Evolutionary conservation across 2,113 vertebrate genomes (phyloP).

Genomic region (Haemorhous mexicanus): DNA sequence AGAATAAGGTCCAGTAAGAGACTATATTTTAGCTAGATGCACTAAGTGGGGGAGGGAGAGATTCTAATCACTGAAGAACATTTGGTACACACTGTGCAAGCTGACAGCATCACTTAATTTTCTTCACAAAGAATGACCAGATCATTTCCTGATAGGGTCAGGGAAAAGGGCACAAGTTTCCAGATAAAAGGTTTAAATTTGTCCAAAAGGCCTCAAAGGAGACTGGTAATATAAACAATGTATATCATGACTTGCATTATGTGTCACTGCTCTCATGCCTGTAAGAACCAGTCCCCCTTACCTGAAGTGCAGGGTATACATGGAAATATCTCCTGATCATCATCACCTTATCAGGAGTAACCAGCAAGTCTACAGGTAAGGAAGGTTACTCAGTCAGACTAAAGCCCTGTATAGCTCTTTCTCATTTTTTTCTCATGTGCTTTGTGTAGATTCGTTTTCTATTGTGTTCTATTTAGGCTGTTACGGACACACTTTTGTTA

Average conservation of each 20-base stretch:
- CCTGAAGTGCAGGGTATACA: background rate
- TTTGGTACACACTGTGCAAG: background rate
- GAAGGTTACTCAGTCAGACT: background rate
- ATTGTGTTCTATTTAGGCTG: background rate
- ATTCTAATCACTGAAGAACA: background rate
- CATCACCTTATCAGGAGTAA: background rate
- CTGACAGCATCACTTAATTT: background rate
- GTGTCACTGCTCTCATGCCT: background rate
- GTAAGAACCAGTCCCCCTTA: background rate
- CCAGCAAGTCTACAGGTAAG: background rate
- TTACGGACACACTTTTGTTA: background rate
- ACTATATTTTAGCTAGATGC: background rate
- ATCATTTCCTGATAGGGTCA: background rate
- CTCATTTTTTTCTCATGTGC: background rate
- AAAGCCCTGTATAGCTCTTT: background rate
- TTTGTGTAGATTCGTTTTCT: background rate
- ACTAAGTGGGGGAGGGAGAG: fast-evolving
- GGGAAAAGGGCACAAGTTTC: background rate
- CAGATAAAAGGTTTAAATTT: background rate
- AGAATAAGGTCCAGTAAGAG: background rate
- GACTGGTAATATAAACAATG: background rate
- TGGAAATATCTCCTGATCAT: background rate
- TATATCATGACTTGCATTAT: background rate
- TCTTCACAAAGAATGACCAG: background rate
- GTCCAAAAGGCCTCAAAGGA: background rate